A percentile compares a stretch with the other conserved stretches of the same genome.
Conservation (phyloP, 2,888 invertebrate genomes). For the Polydesmus complanatus region DNA sequence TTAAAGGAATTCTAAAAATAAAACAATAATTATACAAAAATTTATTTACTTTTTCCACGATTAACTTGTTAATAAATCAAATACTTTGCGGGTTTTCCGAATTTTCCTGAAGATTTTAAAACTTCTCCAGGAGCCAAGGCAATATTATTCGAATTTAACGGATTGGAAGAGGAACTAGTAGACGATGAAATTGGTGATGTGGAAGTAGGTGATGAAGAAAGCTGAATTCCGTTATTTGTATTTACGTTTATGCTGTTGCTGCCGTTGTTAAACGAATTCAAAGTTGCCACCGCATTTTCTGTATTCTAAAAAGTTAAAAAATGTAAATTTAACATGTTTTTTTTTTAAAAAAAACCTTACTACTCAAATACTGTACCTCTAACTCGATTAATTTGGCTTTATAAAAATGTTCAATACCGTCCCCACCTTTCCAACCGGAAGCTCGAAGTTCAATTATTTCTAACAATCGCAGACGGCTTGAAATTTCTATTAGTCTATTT, state of each 20-base stretch:
- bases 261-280: background rate
- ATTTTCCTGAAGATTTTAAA: conserved; percentile 75
- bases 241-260: background rate
- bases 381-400: conserved; percentile 35
- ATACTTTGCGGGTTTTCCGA: conserved; percentile 63
- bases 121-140: conserved; percentile 60
- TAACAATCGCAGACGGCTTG: conserved; percentile 72
- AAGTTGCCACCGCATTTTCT: background rate
- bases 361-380: conserved; percentile 33
- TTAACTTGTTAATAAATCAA: background rate
- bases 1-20: conserved; percentile 54
- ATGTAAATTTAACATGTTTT: background rate
- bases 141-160: background rate
- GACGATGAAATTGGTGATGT: background rate
- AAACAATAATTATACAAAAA: background rate
- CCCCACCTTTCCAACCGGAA: conserved; percentile 74
- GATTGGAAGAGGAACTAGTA: background rate
- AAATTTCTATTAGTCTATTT: conserved; percentile 69
- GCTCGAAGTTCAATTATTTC: conserved; percentile 87
- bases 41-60: background rate
- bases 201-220: background rate
- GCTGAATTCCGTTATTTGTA: background rate
- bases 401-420: conserved; percentile 73
- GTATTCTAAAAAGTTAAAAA: background rate
- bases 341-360: no score